Conservation (phyloP, 2,113 vertebrate species). For the Taurulus bubalis region DNA sequence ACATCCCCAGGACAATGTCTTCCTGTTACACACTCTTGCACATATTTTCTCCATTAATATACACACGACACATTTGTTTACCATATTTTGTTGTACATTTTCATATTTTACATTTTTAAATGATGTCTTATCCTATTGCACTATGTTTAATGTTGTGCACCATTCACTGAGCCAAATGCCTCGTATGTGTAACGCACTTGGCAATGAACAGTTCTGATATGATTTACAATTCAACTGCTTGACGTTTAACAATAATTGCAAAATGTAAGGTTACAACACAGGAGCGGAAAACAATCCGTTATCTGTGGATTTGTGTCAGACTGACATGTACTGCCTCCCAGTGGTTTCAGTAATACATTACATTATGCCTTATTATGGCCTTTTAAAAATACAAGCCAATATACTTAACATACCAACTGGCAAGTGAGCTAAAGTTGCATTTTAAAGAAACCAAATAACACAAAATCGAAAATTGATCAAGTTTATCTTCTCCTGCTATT, state of each 20-base stretch:
- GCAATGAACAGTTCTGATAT: no score
- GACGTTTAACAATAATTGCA: not conserved
- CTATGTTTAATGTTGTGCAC: no score
- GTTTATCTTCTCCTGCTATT: not conserved
- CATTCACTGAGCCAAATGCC: no score
- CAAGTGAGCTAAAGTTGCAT: not conserved
- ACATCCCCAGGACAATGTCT: no score
- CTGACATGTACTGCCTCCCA: conserved; percentile 16
- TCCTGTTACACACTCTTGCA: no score
- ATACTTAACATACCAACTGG: not conserved
- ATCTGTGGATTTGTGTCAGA: conserved; percentile 1
- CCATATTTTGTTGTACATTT: no score
- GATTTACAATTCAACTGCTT: not conserved
- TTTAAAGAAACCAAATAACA: not conserved
- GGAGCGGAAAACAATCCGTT: not conserved
- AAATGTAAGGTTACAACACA: not conserved
- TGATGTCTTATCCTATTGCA: no score
- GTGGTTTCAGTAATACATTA: conserved; percentile 16
- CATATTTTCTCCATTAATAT: no score
- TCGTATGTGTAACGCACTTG: no score
- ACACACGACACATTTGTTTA: no score
- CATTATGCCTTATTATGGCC: not conserved
- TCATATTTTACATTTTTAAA: no score
- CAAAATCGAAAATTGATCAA: not conserved
- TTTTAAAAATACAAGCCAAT: not conserved